phyloP scores from a whole-genome alignment of 2,113 vertebrate species.

The Catharus minimus region DNA sequence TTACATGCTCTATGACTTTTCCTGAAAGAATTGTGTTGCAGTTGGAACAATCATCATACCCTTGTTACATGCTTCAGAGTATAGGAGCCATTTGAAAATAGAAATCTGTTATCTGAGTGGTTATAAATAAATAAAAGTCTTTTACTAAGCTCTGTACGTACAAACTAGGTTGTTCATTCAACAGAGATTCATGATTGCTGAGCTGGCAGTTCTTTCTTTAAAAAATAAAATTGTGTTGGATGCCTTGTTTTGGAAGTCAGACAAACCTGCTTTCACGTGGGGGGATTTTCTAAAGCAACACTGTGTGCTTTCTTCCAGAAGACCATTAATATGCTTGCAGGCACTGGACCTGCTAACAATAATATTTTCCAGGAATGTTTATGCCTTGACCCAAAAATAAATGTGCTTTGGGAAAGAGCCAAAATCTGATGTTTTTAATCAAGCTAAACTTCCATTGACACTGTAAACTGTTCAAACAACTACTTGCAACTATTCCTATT shows the following conservation, averaged over 20 bases:
- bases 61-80: accelerated
- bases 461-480: not conserved
- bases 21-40: not conserved
- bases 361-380: constrained; percentile 60
- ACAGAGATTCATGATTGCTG: not conserved
- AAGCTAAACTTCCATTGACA: constrained; percentile 11
- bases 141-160: not conserved
- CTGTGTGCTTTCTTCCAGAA: constrained; percentile 38
- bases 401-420: constrained; percentile 43
- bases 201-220: not conserved
- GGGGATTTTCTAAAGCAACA: constrained; percentile 47
- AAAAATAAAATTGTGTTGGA: not conserved
- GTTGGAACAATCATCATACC: not conserved
- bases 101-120: not conserved
- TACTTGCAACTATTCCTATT: not conserved
- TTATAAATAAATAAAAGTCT: not conserved
- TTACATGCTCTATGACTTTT: not conserved
- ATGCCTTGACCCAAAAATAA: constrained; percentile 56
- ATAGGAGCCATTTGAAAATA: not conserved
- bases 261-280: constrained; percentile 2
- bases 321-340: not conserved
- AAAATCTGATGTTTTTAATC: constrained; percentile 7
- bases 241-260: constrained; percentile 22
- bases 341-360: constrained; percentile 40
- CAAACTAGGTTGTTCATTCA: not conserved